These are phyloP conservation scores for Selenia dentaria DNA, from an alignment of 2,888 invertebrate genomes.

Conservation along the genomic window DNA sequence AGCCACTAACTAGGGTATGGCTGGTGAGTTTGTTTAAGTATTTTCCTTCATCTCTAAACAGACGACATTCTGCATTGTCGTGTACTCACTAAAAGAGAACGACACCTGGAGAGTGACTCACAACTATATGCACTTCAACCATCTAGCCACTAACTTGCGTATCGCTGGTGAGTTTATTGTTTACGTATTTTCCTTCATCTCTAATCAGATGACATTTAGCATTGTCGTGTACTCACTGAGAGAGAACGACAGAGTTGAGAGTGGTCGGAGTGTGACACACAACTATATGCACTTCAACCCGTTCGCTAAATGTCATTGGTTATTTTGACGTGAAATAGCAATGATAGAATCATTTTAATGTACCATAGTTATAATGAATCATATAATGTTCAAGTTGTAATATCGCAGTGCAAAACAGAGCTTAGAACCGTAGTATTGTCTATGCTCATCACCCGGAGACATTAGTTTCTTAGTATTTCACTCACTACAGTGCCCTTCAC, in stretches of 20 bases:
- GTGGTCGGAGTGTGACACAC: conserved; percentile 89
- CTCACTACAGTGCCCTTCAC: too few species aligned
- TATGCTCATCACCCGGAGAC: too few species aligned
- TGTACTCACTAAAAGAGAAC: conserved; percentile 84
- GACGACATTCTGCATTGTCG: conserved; percentile 84
- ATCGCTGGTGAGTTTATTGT: conserved; percentile 82
- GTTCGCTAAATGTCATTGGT: conserved; percentile 86
- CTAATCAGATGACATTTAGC: conserved; percentile 87
- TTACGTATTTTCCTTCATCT: conserved; percentile 89
- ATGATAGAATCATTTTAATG: too few species aligned
- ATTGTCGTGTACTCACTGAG: conserved; percentile 85
- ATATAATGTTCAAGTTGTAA: too few species aligned
- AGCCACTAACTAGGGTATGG: conserved; percentile 87
- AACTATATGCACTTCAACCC: conserved; percentile 92
- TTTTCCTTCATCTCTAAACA: conserved; percentile 90
- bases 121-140: conserved; percentile 90
- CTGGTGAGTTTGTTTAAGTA: conserved; percentile 84
- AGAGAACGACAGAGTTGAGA: conserved; percentile 85
- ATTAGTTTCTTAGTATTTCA: too few species aligned
- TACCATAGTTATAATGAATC: too few species aligned
- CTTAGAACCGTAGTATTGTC: too few species aligned
- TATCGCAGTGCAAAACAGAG: too few species aligned
- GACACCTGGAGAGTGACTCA: conserved; percentile 90
- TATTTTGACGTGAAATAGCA: too few species aligned
- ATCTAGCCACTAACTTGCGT: conserved; percentile 86